Evolutionary conservation across 35 echinoderm and acorn worm species (phyloP).

Genomic region (Heliocidaris erythrogramma): DNA sequence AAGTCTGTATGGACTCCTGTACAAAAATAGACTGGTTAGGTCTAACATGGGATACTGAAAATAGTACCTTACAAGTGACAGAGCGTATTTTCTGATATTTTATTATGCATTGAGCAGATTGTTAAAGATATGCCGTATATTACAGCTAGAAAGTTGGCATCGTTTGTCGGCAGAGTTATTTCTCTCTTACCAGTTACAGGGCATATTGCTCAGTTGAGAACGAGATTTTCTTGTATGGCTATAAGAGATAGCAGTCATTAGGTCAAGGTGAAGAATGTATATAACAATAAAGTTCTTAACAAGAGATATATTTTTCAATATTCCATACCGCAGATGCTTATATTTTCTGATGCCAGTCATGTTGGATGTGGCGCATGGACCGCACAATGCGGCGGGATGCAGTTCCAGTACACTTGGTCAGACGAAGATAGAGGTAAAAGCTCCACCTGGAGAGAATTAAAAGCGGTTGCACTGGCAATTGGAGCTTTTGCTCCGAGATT

Average conservation of each 20-base stretch:
- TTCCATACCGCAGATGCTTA: slow-evolving; percentile 22
- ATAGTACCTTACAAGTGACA: background rate
- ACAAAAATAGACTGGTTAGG: slow-evolving; percentile 27
- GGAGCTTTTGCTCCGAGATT: slow-evolving; percentile 29
- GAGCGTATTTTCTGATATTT: background rate
- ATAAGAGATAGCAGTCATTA: background rate
- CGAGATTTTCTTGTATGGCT: background rate
- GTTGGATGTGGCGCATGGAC: slow-evolving; percentile 18
- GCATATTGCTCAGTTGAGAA: background rate
- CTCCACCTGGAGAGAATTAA: slow-evolving; percentile 62
- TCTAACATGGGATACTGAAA: background rate
- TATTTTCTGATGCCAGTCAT: slow-evolving; percentile 23
- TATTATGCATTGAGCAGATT: background rate
- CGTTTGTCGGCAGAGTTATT: background rate
- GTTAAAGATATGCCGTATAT: background rate
- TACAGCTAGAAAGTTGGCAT: background rate
- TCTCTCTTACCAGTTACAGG: background rate
- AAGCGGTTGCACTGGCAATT: slow-evolving; percentile 19
- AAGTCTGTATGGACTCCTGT: slow-evolving; percentile 14
- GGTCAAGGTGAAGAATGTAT: background rate
- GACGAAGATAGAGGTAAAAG: slow-evolving; percentile 36
- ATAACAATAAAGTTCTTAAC: background rate
- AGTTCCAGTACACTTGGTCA: slow-evolving; percentile 41
- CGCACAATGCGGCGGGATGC: background rate
- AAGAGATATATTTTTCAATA: background rate